Conservation (phyloP, 1,140 invertebrate genomes). For the Pogonus chalceus region DNA sequence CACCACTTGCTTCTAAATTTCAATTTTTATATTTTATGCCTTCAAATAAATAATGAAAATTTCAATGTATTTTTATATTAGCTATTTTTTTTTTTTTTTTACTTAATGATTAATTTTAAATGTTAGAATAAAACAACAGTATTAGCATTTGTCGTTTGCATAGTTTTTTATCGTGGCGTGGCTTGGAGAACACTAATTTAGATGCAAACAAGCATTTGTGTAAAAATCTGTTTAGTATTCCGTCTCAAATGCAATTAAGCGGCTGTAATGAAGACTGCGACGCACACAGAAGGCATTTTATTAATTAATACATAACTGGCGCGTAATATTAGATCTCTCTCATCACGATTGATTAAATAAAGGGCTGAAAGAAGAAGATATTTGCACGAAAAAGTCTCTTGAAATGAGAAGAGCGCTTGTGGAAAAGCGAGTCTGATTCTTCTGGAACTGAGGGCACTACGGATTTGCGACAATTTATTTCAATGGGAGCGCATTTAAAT, state of each 20-base stretch:
- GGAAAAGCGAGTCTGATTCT: background rate
- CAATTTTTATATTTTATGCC: too few species aligned
- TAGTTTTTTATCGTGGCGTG: background rate
- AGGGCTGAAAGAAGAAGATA: background rate
- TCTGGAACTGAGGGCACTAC: background rate
- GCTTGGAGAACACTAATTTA: conserved; percentile 3
- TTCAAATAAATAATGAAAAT: too few species aligned
- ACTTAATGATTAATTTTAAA: too few species aligned
- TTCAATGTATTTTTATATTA: too few species aligned
- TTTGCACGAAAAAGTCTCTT: background rate
- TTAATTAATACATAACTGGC: conserved; percentile 5
- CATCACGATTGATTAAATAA: conserved; percentile 4
- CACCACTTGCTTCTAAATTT: too few species aligned
- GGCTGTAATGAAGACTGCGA: background rate
- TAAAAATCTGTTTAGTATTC: conserved; percentile 5
- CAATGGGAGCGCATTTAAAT: conserved; percentile 6
- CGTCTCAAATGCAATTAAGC: conserved; percentile 1
- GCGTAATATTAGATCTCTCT: background rate
- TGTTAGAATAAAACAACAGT: too few species aligned
- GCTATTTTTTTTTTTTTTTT: too few species aligned
- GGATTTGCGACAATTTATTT: conserved; percentile 7
- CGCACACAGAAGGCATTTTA: background rate
- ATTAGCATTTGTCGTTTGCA: conserved; percentile 4
- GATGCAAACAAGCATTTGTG: conserved; percentile 5
- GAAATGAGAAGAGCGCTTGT: background rate